Percentiles rank a stretch among this genome's conserved stretches.
phyloP scores from a whole-genome alignment of 2,113 vertebrate species.

The Haliaeetus leucogaster region DNA sequence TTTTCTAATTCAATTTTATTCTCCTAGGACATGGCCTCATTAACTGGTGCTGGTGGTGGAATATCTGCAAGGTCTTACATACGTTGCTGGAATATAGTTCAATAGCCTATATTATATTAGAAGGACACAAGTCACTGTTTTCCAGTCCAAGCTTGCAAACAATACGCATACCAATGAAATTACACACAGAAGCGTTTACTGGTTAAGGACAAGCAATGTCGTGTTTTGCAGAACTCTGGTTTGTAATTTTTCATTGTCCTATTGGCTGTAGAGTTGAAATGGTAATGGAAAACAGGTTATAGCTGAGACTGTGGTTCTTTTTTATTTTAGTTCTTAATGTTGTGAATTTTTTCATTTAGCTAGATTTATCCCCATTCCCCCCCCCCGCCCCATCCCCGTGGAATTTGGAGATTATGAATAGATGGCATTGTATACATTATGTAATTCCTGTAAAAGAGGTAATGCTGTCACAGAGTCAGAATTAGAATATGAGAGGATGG shows the following conservation, averaged over 20 bases:
- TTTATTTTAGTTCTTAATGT: background rate
- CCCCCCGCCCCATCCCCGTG: too few species aligned
- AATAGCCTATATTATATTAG: background rate
- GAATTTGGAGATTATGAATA: background rate
- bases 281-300: background rate
- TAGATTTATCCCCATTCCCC: background rate
- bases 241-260: background rate
- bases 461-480: background rate
- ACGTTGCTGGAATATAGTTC: background rate
- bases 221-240: background rate
- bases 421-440: background rate
- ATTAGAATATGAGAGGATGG: background rate
- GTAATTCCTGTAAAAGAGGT: background rate
- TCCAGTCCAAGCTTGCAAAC: background rate
- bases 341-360: background rate
- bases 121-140: background rate
- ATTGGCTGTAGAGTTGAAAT: background rate
- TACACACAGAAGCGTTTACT: background rate
- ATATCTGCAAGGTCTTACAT: background rate
- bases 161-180: background rate
- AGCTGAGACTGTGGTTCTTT: background rate
- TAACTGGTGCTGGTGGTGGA: background rate
- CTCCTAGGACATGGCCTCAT: background rate
- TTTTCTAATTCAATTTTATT: background rate
- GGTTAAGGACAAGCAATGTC: background rate